Evolutionary conservation across 2,797 vertebrate genomes (phyloP), one percentile per base, ranked within the genome.

Genomic region (Paratrypauchen microcephalus): DNA sequence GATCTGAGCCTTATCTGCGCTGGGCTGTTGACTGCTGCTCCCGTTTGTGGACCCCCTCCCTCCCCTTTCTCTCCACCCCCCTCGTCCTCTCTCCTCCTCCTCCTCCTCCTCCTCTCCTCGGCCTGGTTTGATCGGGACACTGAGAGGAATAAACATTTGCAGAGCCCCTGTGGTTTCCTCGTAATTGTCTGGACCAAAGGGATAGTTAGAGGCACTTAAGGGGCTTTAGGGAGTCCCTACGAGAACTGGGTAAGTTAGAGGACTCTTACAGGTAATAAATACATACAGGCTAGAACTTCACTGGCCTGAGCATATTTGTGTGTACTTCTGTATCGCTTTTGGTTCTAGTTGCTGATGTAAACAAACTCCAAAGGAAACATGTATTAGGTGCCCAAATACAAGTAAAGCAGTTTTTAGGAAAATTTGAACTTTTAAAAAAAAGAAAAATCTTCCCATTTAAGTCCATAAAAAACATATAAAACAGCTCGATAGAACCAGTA

Each of bases 1-100:
- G 80, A 87, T 88, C 84, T 86, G 7, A 68, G 79, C 85, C 84
- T 84, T 86, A 89, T 88, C 87, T 89, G 66, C 69, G 70, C 82
- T 73, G 72, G 0, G 68, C 84, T 89, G 85, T 82, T 88, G 83
- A 91, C 84, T 80, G 76, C 71, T 84, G 65, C 78, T 64, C 75
- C 75, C 65, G 72, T 75, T 68, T 64, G 80, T 76, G 55, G 68
- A 85, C 67, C 70, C 72, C 75, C 79, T 77, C 65, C 80, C 71
- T 78, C 80, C 70, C 68, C 82, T 81, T 76, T 78, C 71, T 69
- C 77, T 79, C 66, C 71, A 70, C 71, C 9, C 62, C 73, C 69
- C 59, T 26, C 60, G 23, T 47, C 70, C 73, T 64, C 48, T 30
- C 65, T 13, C 41, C 66, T 54, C 30, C n/a, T n/a, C n/a, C n/a